Conservation (phyloP, 1,140 invertebrate genomes). For the Harpegnathos saltator region DNA sequence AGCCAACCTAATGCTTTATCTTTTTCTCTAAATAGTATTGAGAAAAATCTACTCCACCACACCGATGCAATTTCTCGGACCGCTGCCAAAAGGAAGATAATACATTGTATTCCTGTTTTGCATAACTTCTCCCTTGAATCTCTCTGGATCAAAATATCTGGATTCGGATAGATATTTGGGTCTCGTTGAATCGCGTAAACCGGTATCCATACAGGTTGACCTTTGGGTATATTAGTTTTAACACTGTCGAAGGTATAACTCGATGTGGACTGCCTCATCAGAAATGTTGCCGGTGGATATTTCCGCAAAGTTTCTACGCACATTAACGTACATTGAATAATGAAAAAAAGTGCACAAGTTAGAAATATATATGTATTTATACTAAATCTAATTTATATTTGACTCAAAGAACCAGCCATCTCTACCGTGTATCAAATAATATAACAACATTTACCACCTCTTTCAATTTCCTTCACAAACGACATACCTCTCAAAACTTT, state of each 20-base stretch:
- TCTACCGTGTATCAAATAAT: slow-evolving; percentile 4
- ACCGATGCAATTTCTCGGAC: slow-evolving; percentile 91
- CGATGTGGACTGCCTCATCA: slow-evolving; percentile 83
- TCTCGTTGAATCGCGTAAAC: slow-evolving; percentile 87
- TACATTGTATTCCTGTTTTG: slow-evolving; percentile 85
- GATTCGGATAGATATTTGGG: slow-evolving; percentile 87
- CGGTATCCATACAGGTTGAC: slow-evolving; percentile 83
- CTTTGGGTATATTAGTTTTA: slow-evolving; percentile 82
- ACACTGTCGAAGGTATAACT: slow-evolving; percentile 85
- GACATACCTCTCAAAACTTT: slow-evolving; percentile 75
- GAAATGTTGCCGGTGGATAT: slow-evolving; percentile 86
- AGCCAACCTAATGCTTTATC: not conserved
- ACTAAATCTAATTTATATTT: not conserved
- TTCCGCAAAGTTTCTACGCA: slow-evolving; percentile 88
- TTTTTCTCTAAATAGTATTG: too few species aligned
- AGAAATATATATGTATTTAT: slow-evolving; percentile 30
- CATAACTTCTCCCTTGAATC: slow-evolving; percentile 86
- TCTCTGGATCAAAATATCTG: slow-evolving; percentile 87
- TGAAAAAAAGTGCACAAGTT: slow-evolving; percentile 27
- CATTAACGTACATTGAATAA: not conserved
- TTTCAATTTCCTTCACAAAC: too few species aligned
- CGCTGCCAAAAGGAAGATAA: slow-evolving; percentile 91
- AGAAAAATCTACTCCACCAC: slow-evolving; percentile 53
- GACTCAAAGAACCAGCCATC: too few species aligned
- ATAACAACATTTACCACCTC: not conserved